Evolutionary conservation across 2,113 vertebrate species (phyloP), one percentile per base, ranked within the genome.

Genomic region (Leucopsar rothschildi): DNA sequence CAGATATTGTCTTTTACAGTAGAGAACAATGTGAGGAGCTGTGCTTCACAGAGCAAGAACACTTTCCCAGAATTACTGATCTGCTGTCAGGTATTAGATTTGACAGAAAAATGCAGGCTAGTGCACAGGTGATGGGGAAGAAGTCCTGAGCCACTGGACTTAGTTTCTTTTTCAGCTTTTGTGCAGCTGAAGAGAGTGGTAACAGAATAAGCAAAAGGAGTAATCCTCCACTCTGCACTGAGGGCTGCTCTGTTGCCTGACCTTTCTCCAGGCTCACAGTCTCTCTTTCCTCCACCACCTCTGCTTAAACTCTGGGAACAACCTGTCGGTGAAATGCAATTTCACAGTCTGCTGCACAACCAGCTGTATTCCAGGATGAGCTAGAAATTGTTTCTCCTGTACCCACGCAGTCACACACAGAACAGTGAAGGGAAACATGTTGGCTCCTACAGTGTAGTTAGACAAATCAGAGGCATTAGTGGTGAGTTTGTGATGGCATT

Each of bases 281-380:
- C 40, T 66, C 71, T 45, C 45, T 19, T 59, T 65, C 44, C 57
- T 49, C 31, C 11, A 55, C n/a, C 31, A 77, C 8, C 27, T 71
- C 47, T 85, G 27, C 72, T 65, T 61, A 65, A 87, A 61, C 69
- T 23, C 45, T 57, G 66, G 42, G 52, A 47, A 73, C 44, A 86
- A 79, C 40, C 44, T 59, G 27, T n/a, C 83, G 86, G 29, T 7
- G 28, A 88, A 81, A 83, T 25, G 73, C 66, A 88, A 88, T 89
- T 95, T 93, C 86, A 90, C 65, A 81, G 90, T 40, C 72, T 66
- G 82, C 80, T 94, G 65, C 90, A 68, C 86, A 47, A 65, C 49
- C 84, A 89, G 68, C 59, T 65, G 28, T 44, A 44, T 86, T 92
- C 33, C 83, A 84, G 44, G 65, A 75, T 20, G 40, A 72, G 33